phyloP scores from a whole-genome alignment of 2,113 vertebrate genomes.

The Anoplopoma fimbria region DNA sequence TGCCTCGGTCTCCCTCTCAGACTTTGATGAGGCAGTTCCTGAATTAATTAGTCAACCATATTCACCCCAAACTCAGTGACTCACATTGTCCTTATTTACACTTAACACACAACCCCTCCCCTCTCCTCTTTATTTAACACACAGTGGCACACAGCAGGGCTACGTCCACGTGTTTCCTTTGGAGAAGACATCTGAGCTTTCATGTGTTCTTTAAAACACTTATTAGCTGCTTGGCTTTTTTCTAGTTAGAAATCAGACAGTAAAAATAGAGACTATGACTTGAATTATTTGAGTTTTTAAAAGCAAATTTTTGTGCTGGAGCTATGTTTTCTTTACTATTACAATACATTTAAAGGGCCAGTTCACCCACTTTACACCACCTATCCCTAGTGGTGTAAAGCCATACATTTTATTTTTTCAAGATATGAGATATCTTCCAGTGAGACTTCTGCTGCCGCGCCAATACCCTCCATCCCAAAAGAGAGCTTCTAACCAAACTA shows the following conservation, averaged over 20 bases:
- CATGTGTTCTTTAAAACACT: background rate
- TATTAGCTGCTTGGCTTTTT: background rate
- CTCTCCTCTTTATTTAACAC: background rate
- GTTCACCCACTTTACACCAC: background rate
- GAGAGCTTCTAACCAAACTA: background rate
- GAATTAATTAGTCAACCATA: slow-evolving; percentile 56
- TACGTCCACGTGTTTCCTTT: background rate
- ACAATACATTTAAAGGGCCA: background rate
- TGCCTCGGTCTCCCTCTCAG: slow-evolving; percentile 29
- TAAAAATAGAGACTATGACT: background rate
- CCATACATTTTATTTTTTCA: background rate
- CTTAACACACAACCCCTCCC: background rate
- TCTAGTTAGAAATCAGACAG: background rate
- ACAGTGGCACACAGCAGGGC: background rate
- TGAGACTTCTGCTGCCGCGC: background rate
- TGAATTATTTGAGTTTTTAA: background rate
- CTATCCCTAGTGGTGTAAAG: background rate
- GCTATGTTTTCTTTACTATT: background rate
- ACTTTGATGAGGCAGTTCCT: slow-evolving; percentile 53
- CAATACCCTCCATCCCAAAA: background rate
- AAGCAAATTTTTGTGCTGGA: background rate
- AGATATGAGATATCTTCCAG: background rate
- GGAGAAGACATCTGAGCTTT: background rate
- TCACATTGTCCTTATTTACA: slow-evolving; percentile 43
- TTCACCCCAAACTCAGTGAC: slow-evolving; percentile 8